Evolutionary conservation across 2,888 invertebrate genomes (phyloP), one percentile per base, ranked within the genome.

Genomic region (Cheilosia soror): DNA sequence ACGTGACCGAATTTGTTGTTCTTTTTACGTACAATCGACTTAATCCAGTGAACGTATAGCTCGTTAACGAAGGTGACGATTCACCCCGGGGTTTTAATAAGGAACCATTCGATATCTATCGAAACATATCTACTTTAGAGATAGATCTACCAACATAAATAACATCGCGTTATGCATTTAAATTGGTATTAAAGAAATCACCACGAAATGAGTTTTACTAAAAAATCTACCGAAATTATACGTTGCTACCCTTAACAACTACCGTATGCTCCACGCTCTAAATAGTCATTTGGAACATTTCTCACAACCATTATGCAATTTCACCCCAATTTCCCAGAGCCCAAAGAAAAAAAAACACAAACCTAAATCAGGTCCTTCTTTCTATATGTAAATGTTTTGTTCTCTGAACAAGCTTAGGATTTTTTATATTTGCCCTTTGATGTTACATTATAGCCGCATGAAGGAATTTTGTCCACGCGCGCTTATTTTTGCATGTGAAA

Each of bases 361-460:
- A 20, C 2, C 20, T n/a, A 6, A 31, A 5, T 15, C 20, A 53
- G 29, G 15, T 13, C 13, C 20, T 51, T 6, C 53, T 44, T 9
- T n/a, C 20, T 42, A n/a, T 15, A 40, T 33, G 37, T 9, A 9
- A 20, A 49, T 15, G 4, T 49, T 49, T 49, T 49, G 49, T 15
- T 27, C 37, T 58, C 33, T 51, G n/a, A 60, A 27, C 9, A 15
- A 25, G 49, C 25, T 15, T 55, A 55, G 63, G 47, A 44, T 47
- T 72, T 72, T 62, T 62, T 25, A 62, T 53, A 20, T 75, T 65
- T 33, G 65, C 27, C 57, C 55, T 75, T 65, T 75, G 55, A 75
- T 65, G 55, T 57, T 13, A 57, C 63, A 65, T 63, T 63, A 47
- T 63, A 55, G 31, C 73, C 63, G 25, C 73, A 55, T 44, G 63